A percentile compares a stretch with the other conserved stretches of the same genome.
Conservation (phyloP, 2,888 invertebrate species). For the Eurytoma adleriae region DNA sequence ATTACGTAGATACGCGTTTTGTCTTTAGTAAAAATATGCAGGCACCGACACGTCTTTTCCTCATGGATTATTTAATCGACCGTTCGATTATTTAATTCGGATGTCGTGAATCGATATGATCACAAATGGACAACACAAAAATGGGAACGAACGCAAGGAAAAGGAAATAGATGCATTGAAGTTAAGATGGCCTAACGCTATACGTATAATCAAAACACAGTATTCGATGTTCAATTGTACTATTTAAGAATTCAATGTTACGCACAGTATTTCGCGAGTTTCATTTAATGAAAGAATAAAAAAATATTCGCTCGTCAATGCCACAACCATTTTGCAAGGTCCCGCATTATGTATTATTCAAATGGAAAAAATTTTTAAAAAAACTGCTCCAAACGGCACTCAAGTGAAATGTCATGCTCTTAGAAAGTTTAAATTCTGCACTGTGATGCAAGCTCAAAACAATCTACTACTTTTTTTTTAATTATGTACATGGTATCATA, state of each 20-base stretch:
- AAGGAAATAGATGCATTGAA: constrained; percentile 12
- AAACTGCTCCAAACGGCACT: constrained; percentile 31
- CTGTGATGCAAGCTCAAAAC: constrained; percentile 53
- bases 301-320: constrained; percentile 47
- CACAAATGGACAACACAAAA: constrained; percentile 31
- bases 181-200: constrained; percentile 25
- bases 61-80: constrained; percentile 30
- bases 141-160: constrained; percentile 5
- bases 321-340: constrained; percentile 44
- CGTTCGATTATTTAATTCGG: constrained; percentile 42
- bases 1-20: constrained; percentile 30
- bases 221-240: constrained; percentile 49
- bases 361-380: constrained; percentile 20
- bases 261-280: constrained; percentile 29
- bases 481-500: constrained; percentile 67
- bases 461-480: constrained; percentile 57
- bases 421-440: constrained; percentile 62
- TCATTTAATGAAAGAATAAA: constrained; percentile 38
- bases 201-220: constrained; percentile 18
- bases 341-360: constrained; percentile 39
- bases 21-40: constrained; percentile 65
- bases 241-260: constrained; percentile 20
- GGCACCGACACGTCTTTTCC: constrained; percentile 70
- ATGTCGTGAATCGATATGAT: constrained; percentile 36
- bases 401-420: constrained; percentile 73